Conservation (phyloP, 1,140 invertebrate genomes). For the Pissodes strobi region DNA sequence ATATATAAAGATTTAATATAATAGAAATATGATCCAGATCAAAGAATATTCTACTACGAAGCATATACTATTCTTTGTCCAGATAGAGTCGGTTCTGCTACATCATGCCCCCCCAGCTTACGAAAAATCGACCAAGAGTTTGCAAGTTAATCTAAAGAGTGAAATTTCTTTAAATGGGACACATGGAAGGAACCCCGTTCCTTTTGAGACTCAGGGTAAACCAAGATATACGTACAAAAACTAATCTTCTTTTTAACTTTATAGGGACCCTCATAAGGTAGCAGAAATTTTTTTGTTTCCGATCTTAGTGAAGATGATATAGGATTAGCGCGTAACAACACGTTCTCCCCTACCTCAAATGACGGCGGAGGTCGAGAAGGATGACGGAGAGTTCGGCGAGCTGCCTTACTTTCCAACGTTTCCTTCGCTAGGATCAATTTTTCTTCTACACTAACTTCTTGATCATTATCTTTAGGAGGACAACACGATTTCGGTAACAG, state of each 20-base stretch:
- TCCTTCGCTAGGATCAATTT: not conserved
- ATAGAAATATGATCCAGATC: too few relatives aligned
- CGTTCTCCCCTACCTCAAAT: not conserved
- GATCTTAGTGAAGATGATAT: not conserved
- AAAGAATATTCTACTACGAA: too few relatives aligned
- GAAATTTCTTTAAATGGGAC: not conserved
- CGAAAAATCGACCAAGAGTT: too few relatives aligned
- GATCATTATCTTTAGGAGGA: not conserved
- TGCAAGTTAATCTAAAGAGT: not conserved
- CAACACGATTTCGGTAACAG: not conserved
- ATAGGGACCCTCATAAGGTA: conserved; percentile 15
- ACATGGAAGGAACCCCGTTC: conserved; percentile 7
- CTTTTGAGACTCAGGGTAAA: not conserved
- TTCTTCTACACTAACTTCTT: not conserved
- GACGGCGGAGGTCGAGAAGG: not conserved
- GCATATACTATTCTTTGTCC: too few relatives aligned
- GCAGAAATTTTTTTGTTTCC: conserved; percentile 6
- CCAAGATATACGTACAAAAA: conserved; percentile 4
- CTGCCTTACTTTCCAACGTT: not conserved
- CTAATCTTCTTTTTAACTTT: not conserved
- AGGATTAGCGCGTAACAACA: not conserved
- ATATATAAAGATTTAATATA: too few relatives aligned
- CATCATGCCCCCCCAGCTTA: too few relatives aligned
- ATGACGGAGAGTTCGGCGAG: not conserved
- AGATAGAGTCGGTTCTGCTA: too few relatives aligned